Conservation (phyloP, 2,797 vertebrate species). For the Momotus momota region DNA sequence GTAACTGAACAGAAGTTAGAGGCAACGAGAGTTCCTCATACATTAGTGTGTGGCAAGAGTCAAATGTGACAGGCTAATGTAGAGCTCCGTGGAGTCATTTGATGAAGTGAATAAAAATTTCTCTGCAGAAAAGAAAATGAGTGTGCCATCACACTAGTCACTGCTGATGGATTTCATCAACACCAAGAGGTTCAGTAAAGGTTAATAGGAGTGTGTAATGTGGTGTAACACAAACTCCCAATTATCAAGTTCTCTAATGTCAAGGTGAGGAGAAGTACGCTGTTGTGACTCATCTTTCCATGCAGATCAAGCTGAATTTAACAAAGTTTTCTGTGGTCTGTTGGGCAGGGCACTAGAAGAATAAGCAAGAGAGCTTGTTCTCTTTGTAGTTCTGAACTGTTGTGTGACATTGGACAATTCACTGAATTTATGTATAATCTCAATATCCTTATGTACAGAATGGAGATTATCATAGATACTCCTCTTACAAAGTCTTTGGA, state of each 20-base stretch:
- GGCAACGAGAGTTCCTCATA: neutral
- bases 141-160: neutral
- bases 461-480: neutral
- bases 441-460: neutral
- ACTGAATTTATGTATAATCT: neutral
- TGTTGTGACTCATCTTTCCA: neutral
- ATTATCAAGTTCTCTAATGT: constrained; percentile 16
- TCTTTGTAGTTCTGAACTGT: neutral
- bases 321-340: neutral
- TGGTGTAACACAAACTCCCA: constrained; percentile 60
- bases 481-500: neutral
- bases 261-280: constrained; percentile 37
- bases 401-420: neutral
- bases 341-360: neutral
- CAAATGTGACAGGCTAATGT: neutral
- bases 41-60: neutral
- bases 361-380: neutral
- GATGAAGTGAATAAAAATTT: neutral
- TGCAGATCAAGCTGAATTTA: neutral
- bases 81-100: neutral
- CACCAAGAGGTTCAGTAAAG: constrained; percentile 39
- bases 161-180: constrained; percentile 59
- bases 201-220: constrained; percentile 70
- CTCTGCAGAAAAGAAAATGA: neutral
- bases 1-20: neutral